Evolutionary conservation across 1,140 invertebrate species (phyloP), one percentile per base, ranked within the genome.

Genomic region (Tachypleus tridentatus): DNA sequence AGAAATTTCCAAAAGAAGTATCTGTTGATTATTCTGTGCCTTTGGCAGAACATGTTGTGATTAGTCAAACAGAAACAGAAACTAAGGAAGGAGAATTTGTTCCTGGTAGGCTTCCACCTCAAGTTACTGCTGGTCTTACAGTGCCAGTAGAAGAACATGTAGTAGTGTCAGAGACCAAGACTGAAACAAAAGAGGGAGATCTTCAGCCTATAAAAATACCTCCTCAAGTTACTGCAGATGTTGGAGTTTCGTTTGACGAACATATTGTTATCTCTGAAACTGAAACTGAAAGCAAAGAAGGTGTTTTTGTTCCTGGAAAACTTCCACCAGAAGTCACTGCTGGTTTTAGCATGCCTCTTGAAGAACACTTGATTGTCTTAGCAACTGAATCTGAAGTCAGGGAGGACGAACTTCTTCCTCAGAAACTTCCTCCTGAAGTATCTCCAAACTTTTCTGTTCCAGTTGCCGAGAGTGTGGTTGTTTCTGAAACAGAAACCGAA

Each of bases 401-500:
- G 8, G 70, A 70, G 61, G 70, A 64, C 4, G 63, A 52, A 4
- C 51, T 70, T 8, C 10, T 50, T 58, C 9, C 62, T 50, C 53
- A 63, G 50, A 62, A 67, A 9, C 11, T 60, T 5, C 68, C 68
- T 29, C n/a, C 7, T 57, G 48, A 29, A 11, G 49, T 61, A 56
- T 48, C 51, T 53, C 60, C 59, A 10, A 61, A 64, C 52, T 64
- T 69, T 66, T 50, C 64, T 5, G 49, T 69, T 64, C 64, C 64
- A 47, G 62, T 62, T 51, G 65, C 63, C 60, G 62, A 70, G 61
- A 58, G 69, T 0, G 47, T 68, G 49, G 63, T 60, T 9, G 63
- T 73, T 29, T 66, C 66, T 49, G 70, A 72, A 67, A 62, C 72
- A 52, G 61, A 69, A 60, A 58, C 70, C 58, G 70, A 64, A 60